phyloP scores from a whole-genome alignment of 2,797 vertebrate species.

The Novumbra hubbsi region DNA sequence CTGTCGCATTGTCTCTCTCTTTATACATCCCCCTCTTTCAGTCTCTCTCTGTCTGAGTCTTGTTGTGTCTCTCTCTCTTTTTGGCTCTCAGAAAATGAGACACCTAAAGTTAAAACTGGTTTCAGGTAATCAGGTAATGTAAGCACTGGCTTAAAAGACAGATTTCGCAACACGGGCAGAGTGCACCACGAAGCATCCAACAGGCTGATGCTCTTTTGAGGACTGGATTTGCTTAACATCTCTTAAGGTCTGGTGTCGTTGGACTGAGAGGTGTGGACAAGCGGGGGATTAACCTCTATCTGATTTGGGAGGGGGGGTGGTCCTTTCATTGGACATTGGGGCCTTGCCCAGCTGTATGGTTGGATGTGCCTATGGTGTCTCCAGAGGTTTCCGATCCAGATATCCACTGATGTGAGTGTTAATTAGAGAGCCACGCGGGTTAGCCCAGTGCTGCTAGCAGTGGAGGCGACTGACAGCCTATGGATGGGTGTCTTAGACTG shows the following conservation, averaged over 20 bases:
- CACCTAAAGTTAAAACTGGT: slow-evolving; percentile 9
- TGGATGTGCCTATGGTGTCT: background rate
- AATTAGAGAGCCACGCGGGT: slow-evolving; percentile 11
- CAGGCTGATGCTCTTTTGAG: slow-evolving; percentile 34
- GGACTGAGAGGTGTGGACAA: slow-evolving; percentile 1
- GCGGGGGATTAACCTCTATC: slow-evolving; percentile 31
- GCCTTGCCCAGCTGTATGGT: background rate
- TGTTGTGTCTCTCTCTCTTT: too few species aligned
- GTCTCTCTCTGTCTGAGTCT: background rate
- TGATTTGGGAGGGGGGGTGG: background rate
- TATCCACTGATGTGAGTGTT: background rate
- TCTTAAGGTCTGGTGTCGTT: slow-evolving; percentile 26
- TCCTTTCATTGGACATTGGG: background rate
- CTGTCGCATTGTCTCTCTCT: background rate
- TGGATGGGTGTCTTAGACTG: slow-evolving; percentile 21
- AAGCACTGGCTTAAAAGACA: slow-evolving; percentile 37
- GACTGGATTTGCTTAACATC: slow-evolving; percentile 52
- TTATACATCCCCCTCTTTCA: background rate
- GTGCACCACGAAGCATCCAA: slow-evolving; percentile 51
- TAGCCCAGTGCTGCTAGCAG: slow-evolving; percentile 29
- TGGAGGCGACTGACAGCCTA: slow-evolving; percentile 40
- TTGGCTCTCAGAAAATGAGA: slow-evolving; percentile 12
- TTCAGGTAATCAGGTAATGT: slow-evolving; percentile 60
- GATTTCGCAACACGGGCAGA: background rate
- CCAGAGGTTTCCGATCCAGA: background rate